Base-by-base conservation (phyloP, 1,140 invertebrate genomes). In the Capitella teleta region DNA sequence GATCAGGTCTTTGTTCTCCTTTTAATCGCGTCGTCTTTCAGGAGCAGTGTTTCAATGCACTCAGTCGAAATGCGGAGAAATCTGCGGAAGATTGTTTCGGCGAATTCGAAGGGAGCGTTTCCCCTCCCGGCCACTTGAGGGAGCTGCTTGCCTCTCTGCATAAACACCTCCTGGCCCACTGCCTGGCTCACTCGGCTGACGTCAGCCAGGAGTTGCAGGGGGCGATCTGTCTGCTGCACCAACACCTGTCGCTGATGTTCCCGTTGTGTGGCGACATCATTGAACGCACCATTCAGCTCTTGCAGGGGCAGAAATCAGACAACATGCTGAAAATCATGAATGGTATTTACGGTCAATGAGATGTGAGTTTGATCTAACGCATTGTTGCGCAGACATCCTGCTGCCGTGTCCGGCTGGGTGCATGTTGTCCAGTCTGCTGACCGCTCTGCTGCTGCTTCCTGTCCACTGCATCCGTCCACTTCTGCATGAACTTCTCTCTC, bases 161-260 rank as follows among this genome's bases (percentile, higher is more conserved):
- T 57, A 79, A 78, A 61, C 80, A 82, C 63, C 55, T 81, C 48
- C 60, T 81, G 49, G 76, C 79, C 0, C 74, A 76, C 50, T 68
- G 64, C 49, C n/a, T n/a, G n/a, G n/a, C n/a, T n/a, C n/a, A n/a
- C n/a, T n/a, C n/a, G n/a, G n/a, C n/a, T n/a, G n/a, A n/a, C n/a
- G n/a, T n/a, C n/a, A n/a, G n/a, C n/a, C n/a, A n/a, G n/a, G 55
- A 66, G 63, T 59, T 62, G 53, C 49, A 55, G 8, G 36, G 56
- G 41, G 65, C 63, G 18, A 60, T 68, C 26, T 54, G 64, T n/a
- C 63, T 78, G 12, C 52, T 79, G 19, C 68, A 74, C 37, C 68
- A 68, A 42, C 79, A 80, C 57, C 56, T 79, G 8, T 57, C 65
- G 23, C 61, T 74, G 40, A 56, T 80, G 42, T 63, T 80, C 26